These are phyloP conservation scores for Lacanobia oleracea DNA, from an alignment of 2,888 invertebrate species.

Conservation along the genomic window DNA sequence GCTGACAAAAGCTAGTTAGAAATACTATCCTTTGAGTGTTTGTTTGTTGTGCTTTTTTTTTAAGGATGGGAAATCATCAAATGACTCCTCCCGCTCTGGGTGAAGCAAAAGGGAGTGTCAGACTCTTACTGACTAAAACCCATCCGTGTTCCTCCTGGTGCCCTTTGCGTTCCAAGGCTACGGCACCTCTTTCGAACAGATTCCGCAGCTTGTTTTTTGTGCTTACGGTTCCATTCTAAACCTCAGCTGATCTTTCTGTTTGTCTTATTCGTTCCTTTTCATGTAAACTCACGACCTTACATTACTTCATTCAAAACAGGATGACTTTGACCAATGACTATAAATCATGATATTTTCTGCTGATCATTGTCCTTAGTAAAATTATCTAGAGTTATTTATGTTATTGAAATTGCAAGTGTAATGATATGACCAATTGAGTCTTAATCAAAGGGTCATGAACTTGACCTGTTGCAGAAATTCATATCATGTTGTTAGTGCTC, in stretches of 20 bases:
- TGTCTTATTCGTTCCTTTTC: background rate
- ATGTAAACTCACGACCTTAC: background rate
- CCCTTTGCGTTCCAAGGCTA: too few relatives aligned
- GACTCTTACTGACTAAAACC: too few relatives aligned
- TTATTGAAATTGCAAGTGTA: background rate
- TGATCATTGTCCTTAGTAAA: background rate
- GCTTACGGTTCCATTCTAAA: background rate
- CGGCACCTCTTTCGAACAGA: too few relatives aligned
- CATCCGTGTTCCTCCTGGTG: too few relatives aligned
- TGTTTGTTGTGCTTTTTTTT: too few relatives aligned
- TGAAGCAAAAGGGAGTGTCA: too few relatives aligned
- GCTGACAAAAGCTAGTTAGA: too few relatives aligned
- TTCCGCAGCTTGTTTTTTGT: too few relatives aligned
- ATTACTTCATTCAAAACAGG: background rate
- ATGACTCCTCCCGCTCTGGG: too few relatives aligned
- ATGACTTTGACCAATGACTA: background rate
- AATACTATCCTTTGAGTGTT: too few relatives aligned
- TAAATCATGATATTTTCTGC: background rate
- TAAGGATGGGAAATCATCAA: too few relatives aligned
- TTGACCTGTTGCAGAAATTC: conserved; percentile 16
- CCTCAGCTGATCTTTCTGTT: background rate
- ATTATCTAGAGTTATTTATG: background rate
- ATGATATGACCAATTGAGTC: background rate
- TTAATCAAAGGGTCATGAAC: conserved; percentile 27
- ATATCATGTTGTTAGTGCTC: conserved; percentile 2